A percentile compares a stretch with the other conserved stretches of the same genome.
These are phyloP conservation scores for Agrochola macilenta DNA, from an alignment of 2,888 invertebrate genomes.

Conservation along the genomic window DNA sequence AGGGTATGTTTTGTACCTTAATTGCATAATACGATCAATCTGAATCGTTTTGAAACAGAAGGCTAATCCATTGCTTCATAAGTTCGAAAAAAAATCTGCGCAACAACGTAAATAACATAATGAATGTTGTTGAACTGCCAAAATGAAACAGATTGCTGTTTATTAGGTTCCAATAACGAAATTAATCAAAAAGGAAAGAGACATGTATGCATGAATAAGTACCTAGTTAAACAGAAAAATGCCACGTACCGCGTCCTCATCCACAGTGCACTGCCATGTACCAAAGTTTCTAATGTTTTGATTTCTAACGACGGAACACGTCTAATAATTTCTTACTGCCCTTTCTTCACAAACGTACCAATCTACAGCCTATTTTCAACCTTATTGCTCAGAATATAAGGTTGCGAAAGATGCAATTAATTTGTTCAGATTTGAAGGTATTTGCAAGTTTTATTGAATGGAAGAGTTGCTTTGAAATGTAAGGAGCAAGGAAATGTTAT, in stretches of 20 bases:
- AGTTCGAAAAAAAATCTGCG: no score
- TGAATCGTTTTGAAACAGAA: no score
- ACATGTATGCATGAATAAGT: no score
- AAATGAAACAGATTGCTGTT: no score
- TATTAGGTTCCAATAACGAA: no score
- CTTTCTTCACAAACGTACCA: conserved; percentile 50
- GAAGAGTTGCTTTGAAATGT: conserved; percentile 74
- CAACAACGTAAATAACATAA: no score
- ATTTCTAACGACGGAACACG: conserved; percentile 87
- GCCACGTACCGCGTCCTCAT: conserved; percentile 68
- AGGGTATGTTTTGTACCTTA: no score
- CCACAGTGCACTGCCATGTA: conserved; percentile 54
- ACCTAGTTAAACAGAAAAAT: conserved; percentile 7
- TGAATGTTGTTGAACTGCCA: no score
- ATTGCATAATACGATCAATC: no score
- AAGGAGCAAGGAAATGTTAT: conserved; percentile 74
- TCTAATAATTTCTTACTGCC: conserved; percentile 82
- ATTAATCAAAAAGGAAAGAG: no score
- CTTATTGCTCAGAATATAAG: conserved; percentile 47
- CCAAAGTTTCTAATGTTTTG: conserved; percentile 83
- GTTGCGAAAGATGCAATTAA: conserved; percentile 11
- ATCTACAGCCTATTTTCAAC: conserved; percentile 39
- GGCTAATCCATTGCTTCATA: no score
- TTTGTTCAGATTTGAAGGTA: conserved; percentile 69
- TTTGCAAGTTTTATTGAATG: conserved; percentile 78